Percentiles rank a stretch among this genome's conserved stretches.
These are phyloP conservation scores for Dicranocentrus wangi DNA, from an alignment of 2,888 invertebrate genomes.

Conservation along the genomic window DNA sequence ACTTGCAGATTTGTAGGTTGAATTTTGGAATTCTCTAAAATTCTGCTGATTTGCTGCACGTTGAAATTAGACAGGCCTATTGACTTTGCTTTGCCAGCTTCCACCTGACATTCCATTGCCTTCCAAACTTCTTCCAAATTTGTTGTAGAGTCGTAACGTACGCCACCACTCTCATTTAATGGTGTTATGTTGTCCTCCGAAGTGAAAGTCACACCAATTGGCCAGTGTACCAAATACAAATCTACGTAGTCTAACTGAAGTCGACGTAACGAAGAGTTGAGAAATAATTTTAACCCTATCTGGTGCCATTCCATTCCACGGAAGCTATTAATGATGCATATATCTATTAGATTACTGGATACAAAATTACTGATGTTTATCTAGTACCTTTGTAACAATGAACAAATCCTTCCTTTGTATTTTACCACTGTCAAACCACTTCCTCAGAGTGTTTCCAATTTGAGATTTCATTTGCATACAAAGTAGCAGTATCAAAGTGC, in stretches of 20 bases:
- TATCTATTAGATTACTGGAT: neutral
- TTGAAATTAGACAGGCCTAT: conserved; percentile 92
- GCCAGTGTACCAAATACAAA: conserved; percentile 86
- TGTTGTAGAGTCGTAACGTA: conserved; percentile 77
- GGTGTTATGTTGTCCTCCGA: conserved; percentile 51
- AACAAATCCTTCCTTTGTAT: conserved; percentile 74
- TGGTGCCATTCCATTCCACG: conserved; percentile 64
- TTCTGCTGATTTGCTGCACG: conserved; percentile 81
- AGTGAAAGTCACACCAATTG: conserved; percentile 77
- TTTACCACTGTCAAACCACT: conserved; percentile 72
- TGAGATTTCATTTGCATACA: conserved; percentile 73
- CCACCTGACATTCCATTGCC: conserved; percentile 81
- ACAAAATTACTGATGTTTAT: neutral
- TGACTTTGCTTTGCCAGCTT: conserved; percentile 82
- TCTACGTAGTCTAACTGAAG: conserved; percentile 87
- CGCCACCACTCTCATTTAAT: conserved; percentile 80
- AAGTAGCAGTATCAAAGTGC: conserved; percentile 74
- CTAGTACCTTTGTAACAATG: conserved; percentile 75
- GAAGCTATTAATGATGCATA: conserved; percentile 74
- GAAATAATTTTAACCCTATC: conserved; percentile 60
- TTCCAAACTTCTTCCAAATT: conserved; percentile 84
- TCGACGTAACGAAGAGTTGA: conserved; percentile 76
- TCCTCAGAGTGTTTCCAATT: conserved; percentile 74
- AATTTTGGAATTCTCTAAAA: conserved; percentile 79
- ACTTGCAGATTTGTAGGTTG: conserved; percentile 79